A percentile compares a stretch with the other conserved stretches of the same genome.
phyloP scores from a whole-genome alignment of 2,113 vertebrate genomes.

The Ochotona princeps region DNA sequence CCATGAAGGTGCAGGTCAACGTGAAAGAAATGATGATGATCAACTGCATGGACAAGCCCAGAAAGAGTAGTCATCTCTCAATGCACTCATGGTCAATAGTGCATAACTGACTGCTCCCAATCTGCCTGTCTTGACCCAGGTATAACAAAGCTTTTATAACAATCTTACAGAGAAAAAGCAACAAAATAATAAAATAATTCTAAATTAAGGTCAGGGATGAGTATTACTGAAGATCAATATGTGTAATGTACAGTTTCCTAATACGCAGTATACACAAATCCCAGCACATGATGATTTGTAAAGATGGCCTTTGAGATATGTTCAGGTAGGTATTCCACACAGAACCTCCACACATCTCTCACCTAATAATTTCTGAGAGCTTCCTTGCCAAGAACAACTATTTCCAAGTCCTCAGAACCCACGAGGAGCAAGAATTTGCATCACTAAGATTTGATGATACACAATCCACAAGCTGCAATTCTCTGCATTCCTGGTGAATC shows the following conservation, averaged over 20 bases:
- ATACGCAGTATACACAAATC: not conserved
- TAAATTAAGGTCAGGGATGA: not conserved
- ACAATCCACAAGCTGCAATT: constrained; percentile 3
- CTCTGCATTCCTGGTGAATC: not conserved
- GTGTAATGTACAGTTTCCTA: not conserved
- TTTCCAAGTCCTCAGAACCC: not conserved
- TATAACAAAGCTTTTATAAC: not conserved
- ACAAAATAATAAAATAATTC: constrained; percentile 4
- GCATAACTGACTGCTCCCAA: not conserved
- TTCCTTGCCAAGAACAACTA: not conserved
- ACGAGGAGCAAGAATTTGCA: not conserved
- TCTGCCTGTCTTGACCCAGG: not conserved
- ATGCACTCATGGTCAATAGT: not conserved
- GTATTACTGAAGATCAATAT: not conserved
- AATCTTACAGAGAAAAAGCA: not conserved
- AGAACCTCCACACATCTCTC: not conserved
- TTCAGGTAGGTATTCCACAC: not conserved
- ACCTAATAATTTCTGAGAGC: not conserved
- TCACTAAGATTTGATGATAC: not conserved
- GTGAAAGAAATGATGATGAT: not conserved
- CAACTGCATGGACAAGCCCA: not conserved
- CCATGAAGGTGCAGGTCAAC: not conserved
- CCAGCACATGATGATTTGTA: constrained; percentile 18
- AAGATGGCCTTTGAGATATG: not conserved
- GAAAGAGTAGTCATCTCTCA: not conserved